A percentile compares a stretch with the other conserved stretches of the same genome.
These are phyloP conservation scores for Enteromius thamalakanensis DNA, from an alignment of 2,797 vertebrate genomes.

Conservation along the genomic window DNA sequence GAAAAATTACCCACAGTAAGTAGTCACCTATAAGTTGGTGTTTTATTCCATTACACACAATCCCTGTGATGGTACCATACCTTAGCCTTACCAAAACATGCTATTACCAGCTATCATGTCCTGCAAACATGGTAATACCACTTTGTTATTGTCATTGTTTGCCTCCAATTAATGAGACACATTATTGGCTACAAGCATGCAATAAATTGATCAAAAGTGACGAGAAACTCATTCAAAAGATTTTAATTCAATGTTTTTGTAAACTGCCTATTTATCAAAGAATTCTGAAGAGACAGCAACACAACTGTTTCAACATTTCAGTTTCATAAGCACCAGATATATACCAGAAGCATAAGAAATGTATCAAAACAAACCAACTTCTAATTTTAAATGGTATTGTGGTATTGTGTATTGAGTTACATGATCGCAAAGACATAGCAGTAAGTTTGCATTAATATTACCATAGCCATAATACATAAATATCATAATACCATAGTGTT, in stretches of 20 bases:
- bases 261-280: neutral
- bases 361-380: neutral
- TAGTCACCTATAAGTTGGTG: constrained; percentile 34
- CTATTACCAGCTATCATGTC: neutral
- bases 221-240: neutral
- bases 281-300: neutral
- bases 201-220: neutral
- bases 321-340: neutral
- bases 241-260: neutral
- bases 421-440: neutral
- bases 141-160: neutral
- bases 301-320: neutral
- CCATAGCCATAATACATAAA: neutral
- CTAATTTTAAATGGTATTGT: neutral
- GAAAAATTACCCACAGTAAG: constrained; percentile 91
- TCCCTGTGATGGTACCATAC: neutral
- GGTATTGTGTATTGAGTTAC: no score
- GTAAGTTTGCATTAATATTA: neutral
- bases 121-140: neutral
- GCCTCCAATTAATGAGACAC: neutral
- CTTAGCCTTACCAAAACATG: neutral
- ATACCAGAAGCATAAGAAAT: no score
- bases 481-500: neutral
- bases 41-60: neutral
- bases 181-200: neutral